Evolutionary conservation across 2,113 vertebrate species (phyloP).

Genomic region (Bujurquina vittata): DNA sequence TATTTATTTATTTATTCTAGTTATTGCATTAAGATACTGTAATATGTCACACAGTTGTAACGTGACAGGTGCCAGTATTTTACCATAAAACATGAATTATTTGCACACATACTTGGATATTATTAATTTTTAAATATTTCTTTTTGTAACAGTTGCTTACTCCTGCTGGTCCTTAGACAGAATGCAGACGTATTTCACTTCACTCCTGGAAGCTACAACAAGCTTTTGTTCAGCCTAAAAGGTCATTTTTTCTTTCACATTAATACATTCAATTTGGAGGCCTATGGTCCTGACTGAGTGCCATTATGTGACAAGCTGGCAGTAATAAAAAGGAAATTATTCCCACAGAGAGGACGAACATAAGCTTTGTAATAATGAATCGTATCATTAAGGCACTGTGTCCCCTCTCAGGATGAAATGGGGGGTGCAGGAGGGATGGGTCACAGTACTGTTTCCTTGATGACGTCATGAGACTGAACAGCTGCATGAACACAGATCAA

Average conservation of each 20-base stretch:
- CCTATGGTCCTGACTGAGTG: no score
- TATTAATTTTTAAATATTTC: no score
- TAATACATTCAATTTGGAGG: neutral
- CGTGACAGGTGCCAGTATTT: no score
- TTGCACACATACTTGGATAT: no score
- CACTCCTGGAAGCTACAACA: neutral
- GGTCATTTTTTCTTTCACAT: neutral
- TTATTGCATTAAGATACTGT: no score
- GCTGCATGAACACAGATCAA: neutral
- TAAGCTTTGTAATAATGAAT: neutral
- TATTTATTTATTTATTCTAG: no score
- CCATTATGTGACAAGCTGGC: neutral
- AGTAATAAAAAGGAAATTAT: neutral
- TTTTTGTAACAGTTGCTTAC: neutral
- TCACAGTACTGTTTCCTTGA: neutral
- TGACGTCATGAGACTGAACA: neutral
- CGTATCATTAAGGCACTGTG: neutral
- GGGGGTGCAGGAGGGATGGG: neutral
- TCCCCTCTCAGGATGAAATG: neutral
- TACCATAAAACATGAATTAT: no score
- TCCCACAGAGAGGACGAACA: neutral
- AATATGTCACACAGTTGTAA: no score
- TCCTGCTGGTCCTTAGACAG: accelerated
- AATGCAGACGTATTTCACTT: neutral
- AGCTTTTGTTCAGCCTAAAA: accelerated